Evolutionary conservation across 2,113 vertebrate genomes (phyloP), one percentile per base, ranked within the genome.

Genomic region (Zosterops pallidus): DNA sequence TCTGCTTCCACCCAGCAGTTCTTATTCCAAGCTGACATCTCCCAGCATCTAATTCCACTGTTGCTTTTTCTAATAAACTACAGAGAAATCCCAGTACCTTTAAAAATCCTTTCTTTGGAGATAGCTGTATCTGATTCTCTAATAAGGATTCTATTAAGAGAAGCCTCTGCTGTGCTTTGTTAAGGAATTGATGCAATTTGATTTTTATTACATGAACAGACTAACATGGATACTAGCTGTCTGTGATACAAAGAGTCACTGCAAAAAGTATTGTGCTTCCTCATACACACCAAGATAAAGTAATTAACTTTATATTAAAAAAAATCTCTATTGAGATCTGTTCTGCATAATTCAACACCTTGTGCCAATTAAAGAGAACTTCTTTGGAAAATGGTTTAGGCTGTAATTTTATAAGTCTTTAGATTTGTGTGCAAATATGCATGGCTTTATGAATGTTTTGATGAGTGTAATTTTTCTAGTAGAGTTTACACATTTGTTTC

Each of bases 111-210:
- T 93, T 95, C 69, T 95, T 91, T 90, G 69, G 70, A 95, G 92
- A 87, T 71, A 92, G 67, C 81, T 92, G 72, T 87, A 94, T 96
- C 91, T 91, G 96, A 91, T 95, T 96, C 82, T 95, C 76, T 93
- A 94, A 94, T 95, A 95, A 95, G 90, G 86, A 89, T 96, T 94
- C 72, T 94, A 89, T 96, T 96, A 95, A 86, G 77, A 91, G 81
- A 89, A 95, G 53, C 42, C 90, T 92, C 86, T 83, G 67, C 74
- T 94, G 92, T 89, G 85, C 88, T 97, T 95, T 95, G 88, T 95
- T 96, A 96, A 96, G 88, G 80, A 96, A 95, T 96, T 97, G 96
- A 95, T 97, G 94, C 85, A 96, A 95, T 97, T 92, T 96, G 92
- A 95, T 97, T 97, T 96, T 96, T 97, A 96, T 97, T 97, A 86